These are phyloP conservation scores for Bergia sp. DNA, from an alignment of 92 coral and sea anemone genomes.

Conservation along the genomic window DNA sequence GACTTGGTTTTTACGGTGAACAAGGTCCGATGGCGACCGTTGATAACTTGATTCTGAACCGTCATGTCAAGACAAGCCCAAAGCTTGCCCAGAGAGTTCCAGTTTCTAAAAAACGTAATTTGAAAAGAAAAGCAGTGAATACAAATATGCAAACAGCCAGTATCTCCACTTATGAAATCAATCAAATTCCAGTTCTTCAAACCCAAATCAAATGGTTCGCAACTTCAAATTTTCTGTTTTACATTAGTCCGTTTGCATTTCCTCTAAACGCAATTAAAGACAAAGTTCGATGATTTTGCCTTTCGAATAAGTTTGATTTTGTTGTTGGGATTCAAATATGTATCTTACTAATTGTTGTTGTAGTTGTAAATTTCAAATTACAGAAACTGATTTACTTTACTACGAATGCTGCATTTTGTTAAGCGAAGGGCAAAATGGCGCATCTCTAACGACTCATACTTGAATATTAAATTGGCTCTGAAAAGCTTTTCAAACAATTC, in stretches of 20 bases:
- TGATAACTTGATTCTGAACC: slow-evolving; percentile 9
- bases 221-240: not conserved
- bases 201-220: not conserved
- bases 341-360: not conserved
- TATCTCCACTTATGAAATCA: not conserved
- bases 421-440: slow-evolving; percentile 17
- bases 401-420: slow-evolving; percentile 9
- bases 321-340: not conserved
- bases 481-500: slow-evolving; percentile 31
- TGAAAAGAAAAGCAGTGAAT: slow-evolving; percentile 32
- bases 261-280: not conserved
- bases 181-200: not conserved
- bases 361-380: slow-evolving; percentile 12
- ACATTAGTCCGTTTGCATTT: not conserved
- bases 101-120: slow-evolving; percentile 13
- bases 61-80: slow-evolving; percentile 45
- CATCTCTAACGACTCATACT: slow-evolving; percentile 24
- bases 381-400: slow-evolving; percentile 19
- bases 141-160: not conserved
- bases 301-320: not conserved
- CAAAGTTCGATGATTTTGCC: not conserved
- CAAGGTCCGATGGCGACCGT: slow-evolving; percentile 25
- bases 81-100: slow-evolving; percentile 39
- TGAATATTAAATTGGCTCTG: slow-evolving; percentile 19
- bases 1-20: not conserved